Percentiles rank a stretch among this genome's conserved stretches.
Evolutionary conservation across 2,113 vertebrate genomes (phyloP).

Genomic region (Sinosuthora webbiana): DNA sequence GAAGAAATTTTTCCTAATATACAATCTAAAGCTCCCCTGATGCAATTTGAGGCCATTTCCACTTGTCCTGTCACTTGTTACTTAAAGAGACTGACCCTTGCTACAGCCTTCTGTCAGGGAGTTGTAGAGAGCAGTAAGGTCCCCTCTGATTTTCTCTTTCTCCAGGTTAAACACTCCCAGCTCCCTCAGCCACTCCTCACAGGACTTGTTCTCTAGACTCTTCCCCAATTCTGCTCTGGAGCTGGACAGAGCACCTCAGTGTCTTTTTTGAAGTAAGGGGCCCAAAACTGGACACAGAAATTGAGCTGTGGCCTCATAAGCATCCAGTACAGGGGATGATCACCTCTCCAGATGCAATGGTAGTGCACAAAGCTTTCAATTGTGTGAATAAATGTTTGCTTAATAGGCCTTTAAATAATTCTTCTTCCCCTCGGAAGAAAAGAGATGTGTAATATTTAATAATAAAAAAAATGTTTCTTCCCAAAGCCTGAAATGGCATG

Average conservation of each 20-base stretch:
- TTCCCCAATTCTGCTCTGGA: background rate
- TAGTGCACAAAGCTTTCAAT: background rate
- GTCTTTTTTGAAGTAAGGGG: background rate
- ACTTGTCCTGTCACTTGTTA: background rate
- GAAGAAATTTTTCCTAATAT: background rate
- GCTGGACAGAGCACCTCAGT: background rate
- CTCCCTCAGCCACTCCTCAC: background rate
- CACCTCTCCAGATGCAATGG: background rate
- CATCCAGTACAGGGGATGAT: background rate
- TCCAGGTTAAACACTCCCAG: background rate
- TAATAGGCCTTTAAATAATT: slow-evolving; percentile 33
- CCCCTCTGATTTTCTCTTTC: background rate
- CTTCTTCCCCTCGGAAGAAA: background rate
- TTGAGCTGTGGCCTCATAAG: background rate
- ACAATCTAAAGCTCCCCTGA: background rate
- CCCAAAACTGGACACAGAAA: background rate
- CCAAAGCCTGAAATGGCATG: slow-evolving; percentile 11
- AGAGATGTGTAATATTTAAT: background rate
- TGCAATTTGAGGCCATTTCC: background rate
- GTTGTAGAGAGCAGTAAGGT: background rate
- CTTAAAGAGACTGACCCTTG: background rate
- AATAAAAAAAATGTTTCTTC: slow-evolving; percentile 20
- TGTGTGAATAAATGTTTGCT: background rate
- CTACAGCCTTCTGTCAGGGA: background rate
- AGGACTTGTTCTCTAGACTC: background rate